Evolutionary conservation across 2,888 invertebrate genomes (phyloP).

Genomic region (Papilio demoleus): DNA sequence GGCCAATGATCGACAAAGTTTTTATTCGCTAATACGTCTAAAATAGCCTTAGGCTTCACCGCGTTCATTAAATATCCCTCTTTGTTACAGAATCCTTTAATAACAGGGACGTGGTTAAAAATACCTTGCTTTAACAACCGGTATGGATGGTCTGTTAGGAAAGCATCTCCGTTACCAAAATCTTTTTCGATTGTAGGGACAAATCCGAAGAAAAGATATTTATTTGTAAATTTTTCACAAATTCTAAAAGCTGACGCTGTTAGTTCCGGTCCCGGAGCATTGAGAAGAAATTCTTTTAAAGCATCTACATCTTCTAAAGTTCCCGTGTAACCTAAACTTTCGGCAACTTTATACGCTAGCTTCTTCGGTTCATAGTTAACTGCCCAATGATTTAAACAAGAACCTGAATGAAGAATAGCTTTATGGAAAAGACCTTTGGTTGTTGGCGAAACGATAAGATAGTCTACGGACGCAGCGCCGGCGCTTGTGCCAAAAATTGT

Average conservation of each 20-base stretch:
- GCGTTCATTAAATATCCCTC: constrained; percentile 70
- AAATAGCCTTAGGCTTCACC: constrained; percentile 48
- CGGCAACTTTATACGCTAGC: constrained; percentile 48
- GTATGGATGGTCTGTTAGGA: constrained; percentile 62
- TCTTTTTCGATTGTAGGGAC: constrained; percentile 62
- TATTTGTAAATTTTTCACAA: constrained; percentile 44
- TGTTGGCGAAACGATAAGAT: constrained; percentile 57
- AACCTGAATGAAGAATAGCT: constrained; percentile 65
- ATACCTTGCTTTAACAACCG: constrained; percentile 62
- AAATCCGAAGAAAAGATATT: constrained; percentile 55
- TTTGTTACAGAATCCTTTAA: constrained; percentile 75
- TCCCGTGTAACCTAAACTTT: constrained; percentile 53
- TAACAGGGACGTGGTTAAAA: constrained; percentile 66
- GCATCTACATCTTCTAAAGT: constrained; percentile 47
- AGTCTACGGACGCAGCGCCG: constrained; percentile 61
- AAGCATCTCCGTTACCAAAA: constrained; percentile 53
- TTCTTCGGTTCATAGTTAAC: constrained; percentile 52
- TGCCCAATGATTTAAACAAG: constrained; percentile 61
- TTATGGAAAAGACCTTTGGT: constrained; percentile 63
- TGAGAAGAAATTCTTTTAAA: constrained; percentile 51
- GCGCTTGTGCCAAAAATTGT: constrained; percentile 65
- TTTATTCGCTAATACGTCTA: constrained; percentile 50
- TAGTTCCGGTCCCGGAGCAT: constrained; percentile 46
- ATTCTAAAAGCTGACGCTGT: constrained; percentile 46
- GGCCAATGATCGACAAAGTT: constrained; percentile 53